Evolutionary conservation across 1,140 invertebrate genomes (phyloP), one percentile per base, ranked within the genome.

Genomic region (Zaprionus nigranus): DNA sequence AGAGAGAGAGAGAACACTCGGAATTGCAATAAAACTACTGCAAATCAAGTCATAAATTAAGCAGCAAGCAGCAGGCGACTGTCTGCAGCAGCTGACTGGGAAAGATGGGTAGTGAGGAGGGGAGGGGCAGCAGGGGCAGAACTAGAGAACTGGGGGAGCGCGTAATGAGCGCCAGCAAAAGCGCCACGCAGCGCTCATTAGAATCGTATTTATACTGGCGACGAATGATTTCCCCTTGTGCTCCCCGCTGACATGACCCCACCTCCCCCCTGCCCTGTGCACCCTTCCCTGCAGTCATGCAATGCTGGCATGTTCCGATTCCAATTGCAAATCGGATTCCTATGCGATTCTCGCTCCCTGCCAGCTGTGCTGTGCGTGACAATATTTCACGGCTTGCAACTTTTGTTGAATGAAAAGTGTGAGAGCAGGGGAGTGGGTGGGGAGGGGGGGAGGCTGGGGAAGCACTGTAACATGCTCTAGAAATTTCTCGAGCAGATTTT

Each of bases 381-480:
- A 85, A 85, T 81, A 85, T 85, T 85, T 86, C 67, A 79, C 68
- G 79, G 82, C 71, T 54, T 66, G 78, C n/a, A 51, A 72, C 78
- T 81, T 66, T 72, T 60, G 59, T 74, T 74, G 77, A 57, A 57
- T 66, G 54, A 49, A 58, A 34, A 40, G 38, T 40, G n/a, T 9
- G 36, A 5, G 40, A 17, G 46, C 40, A 75, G 13, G 49, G 9
- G 5, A 26, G 24, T 30, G 6, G 7, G 5, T 22, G 24, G 30
- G 2, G 38, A 15, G 26, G 22, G 0, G 24, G 30, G 2, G 38
- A 15, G 26, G 22, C 1, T 20, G 51, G 11, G 5, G 51, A 0
- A 54, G 53, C 6, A 56, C 7, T 57, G 57, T 58, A 74, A 68
- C 81, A 79, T 83, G 81, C 77, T 83, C 81, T 84, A 84, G 43